Percentiles rank a stretch among this genome's conserved stretches.
These are phyloP conservation scores for Amblyjoppa fuscipennis DNA, from an alignment of 2,888 invertebrate species.

Conservation along the genomic window DNA sequence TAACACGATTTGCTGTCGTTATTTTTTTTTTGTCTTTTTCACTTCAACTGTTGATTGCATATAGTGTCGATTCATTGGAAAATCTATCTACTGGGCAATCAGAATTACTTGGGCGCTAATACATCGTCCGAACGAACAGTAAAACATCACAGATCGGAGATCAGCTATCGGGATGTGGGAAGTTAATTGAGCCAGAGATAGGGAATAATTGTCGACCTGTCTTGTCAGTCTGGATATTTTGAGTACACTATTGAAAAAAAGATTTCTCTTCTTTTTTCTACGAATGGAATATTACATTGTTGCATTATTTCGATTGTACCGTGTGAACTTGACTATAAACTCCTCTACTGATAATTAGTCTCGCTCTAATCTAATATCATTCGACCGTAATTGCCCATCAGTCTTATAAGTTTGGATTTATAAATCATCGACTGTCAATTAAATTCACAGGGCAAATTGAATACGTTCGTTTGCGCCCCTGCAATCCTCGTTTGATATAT, in stretches of 20 bases:
- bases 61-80: background rate
- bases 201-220: background rate
- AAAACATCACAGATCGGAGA: conserved; percentile 79
- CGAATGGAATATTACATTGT: conserved; percentile 15
- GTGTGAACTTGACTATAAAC: conserved; percentile 48
- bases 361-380: conserved; percentile 63
- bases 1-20: background rate
- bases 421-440: conserved; percentile 50
- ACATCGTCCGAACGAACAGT: conserved; percentile 57
- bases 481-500: conserved; percentile 9
- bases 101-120: conserved; percentile 33
- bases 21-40: background rate
- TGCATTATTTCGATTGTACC: conserved; percentile 29
- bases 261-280: background rate
- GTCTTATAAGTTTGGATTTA: conserved; percentile 69
- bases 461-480: conserved; percentile 5
- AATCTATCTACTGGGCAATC: conserved; percentile 54
- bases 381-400: conserved; percentile 68
- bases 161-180: conserved; percentile 75
- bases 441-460: conserved; percentile 22
- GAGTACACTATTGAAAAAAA: background rate
- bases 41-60: background rate
- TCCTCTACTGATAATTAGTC: conserved; percentile 24
- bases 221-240: no score
- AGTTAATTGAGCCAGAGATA: conserved; percentile 30